These are phyloP conservation scores for Pseudopipra pipra DNA, from an alignment of 2,113 vertebrate species.

Conservation along the genomic window DNA sequence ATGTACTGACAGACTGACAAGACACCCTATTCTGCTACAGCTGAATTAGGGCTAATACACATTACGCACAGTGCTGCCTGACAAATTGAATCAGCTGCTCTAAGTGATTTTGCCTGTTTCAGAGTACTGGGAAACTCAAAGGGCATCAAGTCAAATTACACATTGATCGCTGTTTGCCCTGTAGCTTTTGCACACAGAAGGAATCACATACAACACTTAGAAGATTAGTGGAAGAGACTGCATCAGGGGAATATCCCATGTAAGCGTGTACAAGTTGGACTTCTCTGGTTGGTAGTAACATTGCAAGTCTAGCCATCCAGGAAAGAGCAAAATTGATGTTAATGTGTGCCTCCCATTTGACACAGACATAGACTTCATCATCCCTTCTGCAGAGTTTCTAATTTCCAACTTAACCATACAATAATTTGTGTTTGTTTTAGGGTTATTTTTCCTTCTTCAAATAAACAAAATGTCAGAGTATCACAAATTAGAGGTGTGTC, in stretches of 20 bases:
- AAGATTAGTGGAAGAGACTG: constrained; percentile 49
- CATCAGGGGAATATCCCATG: not conserved
- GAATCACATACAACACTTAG: constrained; percentile 49
- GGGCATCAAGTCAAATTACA: constrained; percentile 71
- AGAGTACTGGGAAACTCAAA: constrained; percentile 67
- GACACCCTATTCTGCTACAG: constrained; percentile 21
- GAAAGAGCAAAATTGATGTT: not conserved
- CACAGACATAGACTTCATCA: not conserved
- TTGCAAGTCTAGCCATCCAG: not conserved
- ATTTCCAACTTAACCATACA: not conserved
- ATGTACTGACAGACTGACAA: not conserved
- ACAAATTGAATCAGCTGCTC: constrained; percentile 68
- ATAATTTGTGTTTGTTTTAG: not conserved
- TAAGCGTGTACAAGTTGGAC: not conserved
- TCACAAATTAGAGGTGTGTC: not conserved
- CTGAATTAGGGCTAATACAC: constrained; percentile 42
- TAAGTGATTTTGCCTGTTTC: constrained; percentile 67
- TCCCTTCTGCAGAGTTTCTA: not conserved
- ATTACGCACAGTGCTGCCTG: constrained; percentile 44
- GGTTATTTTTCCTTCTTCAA: not conserved
- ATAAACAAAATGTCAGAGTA: not conserved
- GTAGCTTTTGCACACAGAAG: constrained; percentile 60
- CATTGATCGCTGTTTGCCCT: constrained; percentile 61
- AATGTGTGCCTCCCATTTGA: not conserved
- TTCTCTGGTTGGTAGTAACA: not conserved